Percentiles rank a stretch among this genome's conserved stretches.
These are phyloP conservation scores for Sebastes taczanowskii DNA, from an alignment of 2,797 vertebrate species.

Conservation along the genomic window DNA sequence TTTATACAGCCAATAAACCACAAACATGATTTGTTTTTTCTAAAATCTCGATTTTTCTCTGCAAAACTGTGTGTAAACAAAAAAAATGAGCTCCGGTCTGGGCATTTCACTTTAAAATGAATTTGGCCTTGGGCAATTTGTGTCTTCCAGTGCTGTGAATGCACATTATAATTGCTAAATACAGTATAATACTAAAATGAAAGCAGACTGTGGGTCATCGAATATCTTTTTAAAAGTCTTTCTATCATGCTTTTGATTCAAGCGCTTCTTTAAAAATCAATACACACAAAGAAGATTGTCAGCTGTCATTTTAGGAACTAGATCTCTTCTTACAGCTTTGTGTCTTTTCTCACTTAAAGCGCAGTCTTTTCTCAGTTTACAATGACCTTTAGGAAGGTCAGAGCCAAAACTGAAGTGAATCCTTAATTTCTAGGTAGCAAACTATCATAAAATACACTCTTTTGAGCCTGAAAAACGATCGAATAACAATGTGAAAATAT, in stretches of 20 bases:
- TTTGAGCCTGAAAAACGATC: background rate
- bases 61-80: constrained; percentile 17
- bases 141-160: constrained; percentile 18
- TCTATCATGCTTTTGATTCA: background rate
- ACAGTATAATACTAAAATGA: constrained; percentile 7
- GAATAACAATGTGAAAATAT: constrained; percentile 11
- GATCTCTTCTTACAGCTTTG: constrained; percentile 3
- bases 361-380: constrained; percentile 28
- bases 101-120: constrained; percentile 27
- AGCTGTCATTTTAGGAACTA: background rate
- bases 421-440: constrained; percentile 21
- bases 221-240: background rate
- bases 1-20: constrained; percentile 7
- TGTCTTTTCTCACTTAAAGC: constrained; percentile 19
- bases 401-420: constrained; percentile 40
- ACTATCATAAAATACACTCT: constrained; percentile 18
- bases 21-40: background rate
- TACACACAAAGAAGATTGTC: background rate
- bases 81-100: background rate
- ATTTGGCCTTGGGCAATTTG: constrained; percentile 28
- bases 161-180: constrained; percentile 31
- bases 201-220: constrained; percentile 13
- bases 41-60: background rate
- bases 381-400: constrained; percentile 56
- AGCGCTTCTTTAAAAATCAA: background rate